Evolutionary conservation across 2,113 vertebrate genomes (phyloP), one percentile per base, ranked within the genome.

Genomic region (Nicator chloris): DNA sequence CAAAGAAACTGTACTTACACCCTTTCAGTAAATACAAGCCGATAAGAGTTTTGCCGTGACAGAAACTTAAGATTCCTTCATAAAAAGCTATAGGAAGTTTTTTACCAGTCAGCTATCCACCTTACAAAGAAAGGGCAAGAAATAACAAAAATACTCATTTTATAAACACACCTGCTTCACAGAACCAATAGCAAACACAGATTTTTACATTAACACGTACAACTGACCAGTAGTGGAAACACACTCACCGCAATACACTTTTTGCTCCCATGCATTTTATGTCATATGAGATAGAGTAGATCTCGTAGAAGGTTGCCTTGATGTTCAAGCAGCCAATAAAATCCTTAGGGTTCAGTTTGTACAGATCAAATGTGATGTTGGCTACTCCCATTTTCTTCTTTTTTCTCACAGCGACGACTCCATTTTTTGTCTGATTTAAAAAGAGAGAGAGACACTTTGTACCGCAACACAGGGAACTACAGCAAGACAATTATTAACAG

Each of bases 321-420:
- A 99, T 83, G 19, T 98, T 98, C 77, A 99, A 96, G 61, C 98
- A 98, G 56, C 98, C 98, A 78, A 99, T 97, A 95, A 99, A 98
- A 92, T 99, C 98, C 79, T 97, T 98, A 20, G 98, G 98, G 84
- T 97, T 98, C 94, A 98, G 93, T 92, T 98, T 99, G 96, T 99
- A 99, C 47, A 99, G 96, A 90, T 99, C 98, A 44, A 99, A 97
- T 23, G 97, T 98, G 93, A 99, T 89, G 53, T 97, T 98, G 31
- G 98, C 98, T n/a, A 99, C 98, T 47, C 98, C 98, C 12, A 96
- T 98, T 93, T 96, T 98, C 95, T 97, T 98, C 9, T 97, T 93
- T 44, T 82, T 97, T 66, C 66, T 96, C 68, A 84, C 27, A 69
- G 92, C 13, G 0, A 84, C 40, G 7, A 86, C 12, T 45, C 77